phyloP scores from a whole-genome alignment of 2,113 vertebrate species.

The Spermophilus dauricus region DNA sequence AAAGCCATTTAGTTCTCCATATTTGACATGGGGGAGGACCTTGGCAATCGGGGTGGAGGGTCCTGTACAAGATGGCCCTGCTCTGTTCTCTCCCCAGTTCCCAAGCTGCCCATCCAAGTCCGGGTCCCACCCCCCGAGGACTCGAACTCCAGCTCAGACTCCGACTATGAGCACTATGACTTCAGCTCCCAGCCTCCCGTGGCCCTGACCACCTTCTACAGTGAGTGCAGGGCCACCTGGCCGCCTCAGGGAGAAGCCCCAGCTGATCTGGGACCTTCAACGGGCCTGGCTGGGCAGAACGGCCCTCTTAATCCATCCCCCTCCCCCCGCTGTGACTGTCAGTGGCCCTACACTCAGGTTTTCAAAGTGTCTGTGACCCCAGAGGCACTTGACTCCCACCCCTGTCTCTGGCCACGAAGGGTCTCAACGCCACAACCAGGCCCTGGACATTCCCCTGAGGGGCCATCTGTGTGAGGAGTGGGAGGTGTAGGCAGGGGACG shows the following conservation, averaged over 20 bases:
- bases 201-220: slow-evolving; percentile 89
- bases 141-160: slow-evolving; percentile 84
- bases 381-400: not conserved
- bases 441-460: fast-evolving
- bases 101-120: slow-evolving; percentile 48
- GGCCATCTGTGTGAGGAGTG: not conserved
- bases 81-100: slow-evolving; percentile 71
- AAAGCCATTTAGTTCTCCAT: not conserved
- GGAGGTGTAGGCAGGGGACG: not conserved
- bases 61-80: not conserved
- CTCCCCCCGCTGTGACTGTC: too few relatives aligned
- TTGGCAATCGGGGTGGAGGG: not conserved
- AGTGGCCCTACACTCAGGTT: not conserved
- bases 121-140: slow-evolving; percentile 18
- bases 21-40: not conserved
- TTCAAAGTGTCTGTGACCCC: not conserved
- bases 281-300: fast-evolving
- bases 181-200: slow-evolving; percentile 86
- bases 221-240: slow-evolving; percentile 79
- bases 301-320: too few relatives aligned
- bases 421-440: not conserved
- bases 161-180: slow-evolving; percentile 88
- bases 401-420: not conserved
- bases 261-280: not conserved
- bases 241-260: not conserved